These are phyloP conservation scores for Ophion ellenae DNA, from an alignment of 2,888 invertebrate genomes.

Conservation along the genomic window DNA sequence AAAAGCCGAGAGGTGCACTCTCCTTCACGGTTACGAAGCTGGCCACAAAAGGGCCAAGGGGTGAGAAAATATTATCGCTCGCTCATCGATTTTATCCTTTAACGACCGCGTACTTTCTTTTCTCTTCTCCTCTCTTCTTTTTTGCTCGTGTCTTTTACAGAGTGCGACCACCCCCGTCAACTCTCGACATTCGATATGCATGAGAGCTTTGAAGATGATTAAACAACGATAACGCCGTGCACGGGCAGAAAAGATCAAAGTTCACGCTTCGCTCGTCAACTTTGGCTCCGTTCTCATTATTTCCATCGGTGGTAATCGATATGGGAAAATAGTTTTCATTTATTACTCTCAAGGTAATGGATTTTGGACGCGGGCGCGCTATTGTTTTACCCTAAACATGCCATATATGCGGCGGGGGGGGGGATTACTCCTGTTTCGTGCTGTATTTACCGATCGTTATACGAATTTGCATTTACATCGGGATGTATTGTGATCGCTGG, in stretches of 20 bases:
- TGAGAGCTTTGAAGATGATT: conserved; percentile 22
- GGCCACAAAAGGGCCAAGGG: neutral
- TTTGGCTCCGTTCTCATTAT: conserved; percentile 1
- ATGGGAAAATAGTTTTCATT: too few species aligned
- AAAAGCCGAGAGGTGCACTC: neutral
- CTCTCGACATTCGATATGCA: conserved; percentile 34
- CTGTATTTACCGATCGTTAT: conserved; percentile 55
- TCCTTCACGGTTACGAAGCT: conserved; percentile 25
- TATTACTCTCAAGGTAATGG: neutral
- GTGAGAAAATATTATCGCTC: conserved; percentile 16
- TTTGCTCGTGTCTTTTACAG: conserved; percentile 1
- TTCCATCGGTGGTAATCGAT: neutral
- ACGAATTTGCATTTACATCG: conserved; percentile 47
- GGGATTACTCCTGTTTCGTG: conserved; percentile 38
- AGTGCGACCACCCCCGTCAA: conserved; percentile 13
- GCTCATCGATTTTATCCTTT: conserved; percentile 64
- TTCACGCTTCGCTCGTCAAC: neutral
- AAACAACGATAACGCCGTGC: conserved; percentile 10
- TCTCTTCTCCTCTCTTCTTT: conserved; percentile 35
- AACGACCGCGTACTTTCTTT: conserved; percentile 65
- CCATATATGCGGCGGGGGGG: neutral
- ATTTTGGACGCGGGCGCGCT: neutral
- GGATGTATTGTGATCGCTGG: conserved; percentile 23
- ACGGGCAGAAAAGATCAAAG: neutral
- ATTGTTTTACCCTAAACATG: conserved; percentile 21